Evolutionary conservation across 2,888 invertebrate species (phyloP), one percentile per base, ranked within the genome.

Genomic region (Apodemia duryi): DNA sequence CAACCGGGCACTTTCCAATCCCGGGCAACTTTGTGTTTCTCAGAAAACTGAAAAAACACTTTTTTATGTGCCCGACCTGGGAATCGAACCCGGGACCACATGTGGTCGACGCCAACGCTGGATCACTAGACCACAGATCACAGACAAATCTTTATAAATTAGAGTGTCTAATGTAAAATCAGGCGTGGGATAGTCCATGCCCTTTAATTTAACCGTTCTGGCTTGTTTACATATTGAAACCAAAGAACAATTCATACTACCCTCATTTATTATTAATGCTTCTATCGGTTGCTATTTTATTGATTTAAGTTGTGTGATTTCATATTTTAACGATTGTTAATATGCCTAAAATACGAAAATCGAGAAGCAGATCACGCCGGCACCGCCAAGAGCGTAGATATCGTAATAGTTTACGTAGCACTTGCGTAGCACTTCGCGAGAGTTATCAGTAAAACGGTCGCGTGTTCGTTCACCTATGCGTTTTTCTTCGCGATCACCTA

Each of bases 121-220:
- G n/a, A n/a, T n/a, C n/a, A n/a, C n/a, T n/a, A n/a, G n/a, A n/a
- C n/a, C n/a, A n/a, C n/a, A n/a, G n/a, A n/a, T n/a, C n/a, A n/a
- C n/a, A n/a, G n/a, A n/a, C n/a, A 21, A 49, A 49, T 49, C 6
- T 2, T 11, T n/a, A 49, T n/a, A n/a, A 5, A 49, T 49, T 49
- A 13, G 46, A 49, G n/a, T n/a, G n/a, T 29, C 52, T 10, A n/a
- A n/a, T n/a, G n/a, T n/a, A 54, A 54, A 54, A 54, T 54, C 52
- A 29, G 52, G 10, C 7, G 52, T 54, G 52, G 52, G 52, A 54
- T 54, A 28, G 52, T 10, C 21, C 28, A 10, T 2, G 10, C 28
- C 49, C 13, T n/a, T 6, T 49, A 3, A 5, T 11, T n/a, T 49
- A 6, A n/a, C 13, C 49, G 49, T 49, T n/a, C n/a, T 2, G n/a